Base-by-base conservation (phyloP, 2,888 invertebrate genomes). In the Pediacus dermestoides region DNA sequence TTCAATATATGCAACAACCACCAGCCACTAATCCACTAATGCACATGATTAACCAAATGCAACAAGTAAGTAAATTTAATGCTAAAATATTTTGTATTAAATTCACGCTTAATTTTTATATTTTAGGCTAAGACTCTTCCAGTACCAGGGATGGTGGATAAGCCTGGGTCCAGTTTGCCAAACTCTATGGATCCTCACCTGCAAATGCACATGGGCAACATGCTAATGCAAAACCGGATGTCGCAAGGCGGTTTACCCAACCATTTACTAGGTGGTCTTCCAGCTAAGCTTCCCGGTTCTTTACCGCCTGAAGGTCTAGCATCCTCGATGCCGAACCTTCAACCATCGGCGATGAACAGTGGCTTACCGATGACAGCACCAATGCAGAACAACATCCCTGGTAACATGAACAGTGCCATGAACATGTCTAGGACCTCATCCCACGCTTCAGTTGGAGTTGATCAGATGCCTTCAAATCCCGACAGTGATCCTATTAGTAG, bases 11-110 rank as follows among this genome's bases (percentile, higher is more conserved):
- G 40, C 61, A 63, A 37, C 66, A 68, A 50, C 58, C 67, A n/a
- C 55, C 69, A 26, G 60, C 61, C 18, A 55, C 72, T 26, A 75
- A 74, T 63, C 74, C 75, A 38, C 67, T 76, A 30, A 73, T 76
- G 68, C 74, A 74, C 42, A 69, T 76, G 59, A 73, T 75, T 38
- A 73, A 64, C 60, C 75, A 76, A 58, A 71, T 76, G 69, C 75
- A 76, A 55, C 74, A 74, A 66, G 72, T 70, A 53, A 50, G 56
- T 41, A 34, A 10, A 16, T 21, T 25, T 22, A 7, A 4, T 22
- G n/a, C n/a, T n/a, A n/a, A n/a, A n/a, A n/a, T n/a, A n/a, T n/a
- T n/a, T n/a, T n/a, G n/a, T n/a, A n/a, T n/a, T n/a, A n/a, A n/a
- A n/a, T n/a, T n/a, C n/a, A n/a, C n/a, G n/a, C n/a, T n/a, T n/a